phyloP scores from a whole-genome alignment of 2,888 invertebrate genomes.

The Syrphus vitripennis region DNA sequence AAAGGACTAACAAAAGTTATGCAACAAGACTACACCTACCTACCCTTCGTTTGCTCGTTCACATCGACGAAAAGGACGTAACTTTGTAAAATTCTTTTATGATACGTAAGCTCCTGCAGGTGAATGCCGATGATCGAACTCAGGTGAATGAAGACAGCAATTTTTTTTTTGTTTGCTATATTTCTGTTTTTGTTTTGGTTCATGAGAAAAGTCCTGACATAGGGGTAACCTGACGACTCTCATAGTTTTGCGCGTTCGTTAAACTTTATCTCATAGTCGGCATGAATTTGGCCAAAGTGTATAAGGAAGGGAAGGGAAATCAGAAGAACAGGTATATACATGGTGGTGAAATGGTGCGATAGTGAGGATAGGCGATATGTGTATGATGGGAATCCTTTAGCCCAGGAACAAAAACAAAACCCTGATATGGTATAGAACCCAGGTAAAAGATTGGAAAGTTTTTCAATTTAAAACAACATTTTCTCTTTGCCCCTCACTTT shows the following conservation, averaged over 20 bases:
- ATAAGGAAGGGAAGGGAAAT: background rate
- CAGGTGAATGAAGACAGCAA: conserved; percentile 30
- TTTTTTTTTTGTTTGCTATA: background rate
- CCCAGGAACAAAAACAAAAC: background rate
- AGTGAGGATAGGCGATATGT: background rate
- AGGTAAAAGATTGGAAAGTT: conserved; percentile 52
- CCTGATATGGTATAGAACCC: background rate
- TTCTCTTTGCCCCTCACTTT: background rate
- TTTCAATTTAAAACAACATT: conserved; percentile 54
- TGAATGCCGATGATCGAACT: conserved; percentile 47
- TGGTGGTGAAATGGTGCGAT: too few relatives aligned
- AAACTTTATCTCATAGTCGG: conserved; percentile 29
- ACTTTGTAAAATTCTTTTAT: conserved; percentile 43
- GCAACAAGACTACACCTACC: background rate
- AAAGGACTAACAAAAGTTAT: background rate
- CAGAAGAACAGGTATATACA: background rate
- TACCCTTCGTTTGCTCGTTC: too few relatives aligned
- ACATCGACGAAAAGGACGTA: background rate
- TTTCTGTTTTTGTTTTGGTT: background rate
- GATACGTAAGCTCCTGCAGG: conserved; percentile 32
- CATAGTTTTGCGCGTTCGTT: conserved; percentile 22
- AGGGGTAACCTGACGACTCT: background rate
- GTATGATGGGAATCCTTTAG: background rate
- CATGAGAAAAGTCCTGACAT: conserved; percentile 1
- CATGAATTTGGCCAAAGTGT: background rate